Conservation (phyloP, 2,113 vertebrate genomes). For the Cygnus buccinator region DNA sequence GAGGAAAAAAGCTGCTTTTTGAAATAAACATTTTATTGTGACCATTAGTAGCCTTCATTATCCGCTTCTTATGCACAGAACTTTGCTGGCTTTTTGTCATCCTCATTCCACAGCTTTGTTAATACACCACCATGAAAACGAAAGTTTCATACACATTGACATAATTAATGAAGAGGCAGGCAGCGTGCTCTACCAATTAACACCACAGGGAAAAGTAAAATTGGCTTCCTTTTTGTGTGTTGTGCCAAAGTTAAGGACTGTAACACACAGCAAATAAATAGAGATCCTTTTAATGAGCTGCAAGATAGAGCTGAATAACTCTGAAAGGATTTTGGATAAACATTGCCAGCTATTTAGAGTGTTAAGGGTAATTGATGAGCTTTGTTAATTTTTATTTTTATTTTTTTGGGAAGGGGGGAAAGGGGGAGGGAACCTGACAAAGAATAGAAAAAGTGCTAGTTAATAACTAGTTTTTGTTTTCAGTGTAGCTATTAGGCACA, state of each 20-base stretch:
- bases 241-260: slow-evolving; percentile 88
- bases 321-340: slow-evolving; percentile 81
- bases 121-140: slow-evolving; percentile 78
- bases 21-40: slow-evolving; percentile 10
- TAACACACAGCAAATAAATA: slow-evolving; percentile 90
- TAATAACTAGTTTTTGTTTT: slow-evolving; percentile 59
- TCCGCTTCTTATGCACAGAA: slow-evolving; percentile 24
- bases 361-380: slow-evolving; percentile 84
- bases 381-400: slow-evolving; percentile 45
- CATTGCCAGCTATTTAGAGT: slow-evolving; percentile 79
- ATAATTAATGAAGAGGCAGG: slow-evolving; percentile 94
- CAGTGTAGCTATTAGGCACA: background rate
- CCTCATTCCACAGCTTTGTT: slow-evolving; percentile 76
- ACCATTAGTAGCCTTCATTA: slow-evolving; percentile 62
- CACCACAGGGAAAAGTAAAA: slow-evolving; percentile 91
- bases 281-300: slow-evolving; percentile 89
- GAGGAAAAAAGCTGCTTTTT: slow-evolving; percentile 21
- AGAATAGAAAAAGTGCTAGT: background rate
- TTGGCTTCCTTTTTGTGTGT: slow-evolving; percentile 86
- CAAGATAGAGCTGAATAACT: slow-evolving; percentile 79
- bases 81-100: slow-evolving; percentile 74
- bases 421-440: background rate
- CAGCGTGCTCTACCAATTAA: slow-evolving; percentile 91
- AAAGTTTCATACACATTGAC: slow-evolving; percentile 85
- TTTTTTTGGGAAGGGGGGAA: no score